Percentiles rank a stretch among this genome's conserved stretches.
Conservation (phyloP, 2,113 vertebrate species). For the Aptenodytes forsteri region DNA sequence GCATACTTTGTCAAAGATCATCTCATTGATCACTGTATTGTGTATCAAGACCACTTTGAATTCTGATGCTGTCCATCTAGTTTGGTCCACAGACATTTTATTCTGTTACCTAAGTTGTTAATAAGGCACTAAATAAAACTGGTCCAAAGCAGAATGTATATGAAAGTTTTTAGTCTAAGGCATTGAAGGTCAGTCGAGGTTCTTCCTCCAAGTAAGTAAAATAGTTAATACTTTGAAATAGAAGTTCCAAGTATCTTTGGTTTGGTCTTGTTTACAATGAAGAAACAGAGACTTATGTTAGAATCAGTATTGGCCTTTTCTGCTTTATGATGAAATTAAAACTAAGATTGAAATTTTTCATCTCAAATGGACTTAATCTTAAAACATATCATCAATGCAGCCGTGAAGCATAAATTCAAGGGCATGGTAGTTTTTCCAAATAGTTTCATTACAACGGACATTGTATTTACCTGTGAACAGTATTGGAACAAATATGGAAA, state of each 20-base stretch:
- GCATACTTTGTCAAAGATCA: not conserved
- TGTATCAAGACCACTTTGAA: not conserved
- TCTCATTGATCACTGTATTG: not conserved
- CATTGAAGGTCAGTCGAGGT: not conserved
- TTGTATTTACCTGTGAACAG: not conserved
- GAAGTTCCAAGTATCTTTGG: not conserved
- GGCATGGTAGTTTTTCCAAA: not conserved
- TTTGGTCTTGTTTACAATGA: not conserved
- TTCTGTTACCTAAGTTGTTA: not conserved
- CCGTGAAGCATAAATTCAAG: not conserved
- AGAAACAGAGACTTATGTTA: not conserved
- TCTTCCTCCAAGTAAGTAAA: not conserved
- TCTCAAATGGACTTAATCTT: not conserved
- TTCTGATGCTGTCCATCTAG: not conserved
- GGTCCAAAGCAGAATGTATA: not conserved
- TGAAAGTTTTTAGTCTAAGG: not conserved
- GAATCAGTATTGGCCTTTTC: not conserved
- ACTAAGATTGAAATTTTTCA: not conserved
- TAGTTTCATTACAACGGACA: not conserved
- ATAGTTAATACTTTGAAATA: not conserved
- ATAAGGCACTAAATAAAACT: not conserved
- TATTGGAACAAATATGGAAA: not conserved
- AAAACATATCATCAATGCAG: not conserved
- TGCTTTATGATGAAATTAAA: not conserved
- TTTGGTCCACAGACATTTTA: not conserved